Percentiles rank a stretch among this genome's conserved stretches.
Conservation (phyloP, 2,113 vertebrate species). For the Ascaphus truei region DNA sequence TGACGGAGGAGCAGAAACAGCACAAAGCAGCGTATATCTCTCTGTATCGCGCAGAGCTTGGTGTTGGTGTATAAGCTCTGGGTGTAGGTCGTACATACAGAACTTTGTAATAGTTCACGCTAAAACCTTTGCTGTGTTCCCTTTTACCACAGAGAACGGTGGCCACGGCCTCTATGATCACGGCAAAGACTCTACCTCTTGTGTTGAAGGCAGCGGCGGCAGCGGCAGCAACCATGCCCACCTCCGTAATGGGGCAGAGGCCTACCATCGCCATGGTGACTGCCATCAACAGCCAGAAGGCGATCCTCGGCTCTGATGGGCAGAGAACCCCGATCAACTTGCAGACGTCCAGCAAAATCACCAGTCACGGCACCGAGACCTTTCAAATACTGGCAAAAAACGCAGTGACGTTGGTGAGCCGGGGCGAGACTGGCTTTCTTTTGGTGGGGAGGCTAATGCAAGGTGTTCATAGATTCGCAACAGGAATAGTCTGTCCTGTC, state of each 20-base stretch:
- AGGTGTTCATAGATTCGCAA: too few species aligned
- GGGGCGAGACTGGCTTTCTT: too few species aligned
- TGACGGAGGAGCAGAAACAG: too few species aligned
- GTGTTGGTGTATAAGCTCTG: too few species aligned
- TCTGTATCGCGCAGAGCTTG: too few species aligned
- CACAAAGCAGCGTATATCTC: too few species aligned
- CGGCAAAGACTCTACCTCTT: constrained; percentile 97
- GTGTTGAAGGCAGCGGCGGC: constrained; percentile 95
- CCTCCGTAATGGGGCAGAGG: constrained; percentile 85
- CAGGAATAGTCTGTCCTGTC: too few species aligned
- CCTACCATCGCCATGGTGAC: constrained; percentile 95
- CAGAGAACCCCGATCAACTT: constrained; percentile 92
- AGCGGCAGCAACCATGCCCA: constrained; percentile 75
- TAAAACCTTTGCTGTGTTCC: constrained; percentile 45
- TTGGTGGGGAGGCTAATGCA: too few species aligned
- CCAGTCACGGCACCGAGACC: constrained; percentile 82
- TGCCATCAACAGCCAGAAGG: constrained; percentile 83
- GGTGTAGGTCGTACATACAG: too few species aligned
- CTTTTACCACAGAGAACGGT: constrained; percentile 82
- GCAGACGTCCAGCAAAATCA: constrained; percentile 89
- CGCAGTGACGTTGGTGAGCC: constrained; percentile 89
- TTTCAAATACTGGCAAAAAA: constrained; percentile 93
- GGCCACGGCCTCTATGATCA: constrained; percentile 92
- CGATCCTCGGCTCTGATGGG: constrained; percentile 76
- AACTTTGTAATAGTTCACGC: too few species aligned